These are phyloP conservation scores for Balaeniceps rex DNA, from an alignment of 2,113 vertebrate genomes.

Conservation along the genomic window DNA sequence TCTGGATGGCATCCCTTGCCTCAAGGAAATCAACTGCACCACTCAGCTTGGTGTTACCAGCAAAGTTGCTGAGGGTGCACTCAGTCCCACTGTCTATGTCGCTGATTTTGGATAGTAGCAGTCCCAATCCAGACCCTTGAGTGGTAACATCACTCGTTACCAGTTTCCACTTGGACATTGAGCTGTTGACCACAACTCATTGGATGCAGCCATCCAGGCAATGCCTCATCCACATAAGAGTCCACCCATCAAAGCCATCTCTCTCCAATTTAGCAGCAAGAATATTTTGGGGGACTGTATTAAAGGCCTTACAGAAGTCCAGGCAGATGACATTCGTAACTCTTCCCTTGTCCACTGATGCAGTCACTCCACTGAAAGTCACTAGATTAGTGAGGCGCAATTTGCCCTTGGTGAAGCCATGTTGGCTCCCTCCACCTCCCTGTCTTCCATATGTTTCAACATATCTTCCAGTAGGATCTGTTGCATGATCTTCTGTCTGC, in stretches of 20 bases:
- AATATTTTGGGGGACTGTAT: not conserved
- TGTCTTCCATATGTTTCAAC: not conserved
- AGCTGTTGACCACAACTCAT: rapidly evolving
- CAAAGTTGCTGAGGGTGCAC: not conserved
- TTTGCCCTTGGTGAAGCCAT: not conserved
- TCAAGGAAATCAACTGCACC: not conserved
- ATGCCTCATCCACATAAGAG: not conserved
- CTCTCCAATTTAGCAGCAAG: not conserved
- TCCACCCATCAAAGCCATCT: not conserved
- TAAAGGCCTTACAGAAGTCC: not conserved
- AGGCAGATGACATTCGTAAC: not conserved
- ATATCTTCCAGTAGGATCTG: not conserved
- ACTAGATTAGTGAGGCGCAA: not conserved
- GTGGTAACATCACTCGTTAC: not conserved
- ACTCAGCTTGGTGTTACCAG: not conserved
- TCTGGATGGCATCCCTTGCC: not conserved
- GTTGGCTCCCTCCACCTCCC: not conserved
- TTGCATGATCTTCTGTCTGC: not conserved
- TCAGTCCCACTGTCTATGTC: not conserved
- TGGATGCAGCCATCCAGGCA: not conserved
- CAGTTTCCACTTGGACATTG: not conserved
- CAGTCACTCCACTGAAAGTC: not conserved
- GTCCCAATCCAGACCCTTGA: not conserved
- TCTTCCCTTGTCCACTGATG: not conserved
- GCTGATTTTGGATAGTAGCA: not conserved